phyloP scores from a whole-genome alignment of 2,797 vertebrate genomes.

The Pelobates cultripes region DNA sequence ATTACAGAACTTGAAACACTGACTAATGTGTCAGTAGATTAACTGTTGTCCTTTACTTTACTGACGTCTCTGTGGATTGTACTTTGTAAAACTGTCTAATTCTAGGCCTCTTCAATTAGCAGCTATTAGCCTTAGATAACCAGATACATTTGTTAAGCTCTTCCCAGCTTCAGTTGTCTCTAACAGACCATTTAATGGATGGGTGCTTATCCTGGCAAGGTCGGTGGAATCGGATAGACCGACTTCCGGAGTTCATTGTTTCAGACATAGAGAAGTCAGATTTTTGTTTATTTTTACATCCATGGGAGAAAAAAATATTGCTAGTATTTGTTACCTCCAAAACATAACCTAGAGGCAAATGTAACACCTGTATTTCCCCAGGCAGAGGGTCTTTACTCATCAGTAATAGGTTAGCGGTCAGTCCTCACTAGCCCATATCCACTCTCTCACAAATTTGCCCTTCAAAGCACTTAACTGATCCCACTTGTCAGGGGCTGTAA shows the following conservation, averaged over 20 bases:
- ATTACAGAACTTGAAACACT: not conserved
- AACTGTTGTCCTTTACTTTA: constrained; percentile 1
- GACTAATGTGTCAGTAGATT: constrained; percentile 1
- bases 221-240: constrained; percentile 26
- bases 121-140: constrained; percentile 44
- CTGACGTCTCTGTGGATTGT: not conserved
- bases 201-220: constrained; percentile 40
- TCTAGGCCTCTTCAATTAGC: constrained; percentile 43
- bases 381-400: constrained; percentile 51
- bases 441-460: constrained; percentile 45
- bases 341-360: constrained; percentile 47
- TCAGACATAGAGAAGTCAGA: constrained; percentile 30
- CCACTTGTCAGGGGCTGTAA: constrained; percentile 51
- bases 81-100: constrained; percentile 31
- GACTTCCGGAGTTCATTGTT: constrained; percentile 43
- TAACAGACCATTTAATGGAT: constrained; percentile 53
- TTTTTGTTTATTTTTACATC: constrained; percentile 52
- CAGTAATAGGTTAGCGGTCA: constrained; percentile 49
- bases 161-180: constrained; percentile 34
- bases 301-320: constrained; percentile 46
- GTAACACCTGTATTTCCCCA: constrained; percentile 53
- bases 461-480: constrained; percentile 56
- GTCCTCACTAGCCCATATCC: constrained; percentile 49
- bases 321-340: constrained; percentile 47
- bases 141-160: constrained; percentile 46